Conservation (phyloP, 2,113 vertebrate genomes). For the Sebastes fasciatus region DNA sequence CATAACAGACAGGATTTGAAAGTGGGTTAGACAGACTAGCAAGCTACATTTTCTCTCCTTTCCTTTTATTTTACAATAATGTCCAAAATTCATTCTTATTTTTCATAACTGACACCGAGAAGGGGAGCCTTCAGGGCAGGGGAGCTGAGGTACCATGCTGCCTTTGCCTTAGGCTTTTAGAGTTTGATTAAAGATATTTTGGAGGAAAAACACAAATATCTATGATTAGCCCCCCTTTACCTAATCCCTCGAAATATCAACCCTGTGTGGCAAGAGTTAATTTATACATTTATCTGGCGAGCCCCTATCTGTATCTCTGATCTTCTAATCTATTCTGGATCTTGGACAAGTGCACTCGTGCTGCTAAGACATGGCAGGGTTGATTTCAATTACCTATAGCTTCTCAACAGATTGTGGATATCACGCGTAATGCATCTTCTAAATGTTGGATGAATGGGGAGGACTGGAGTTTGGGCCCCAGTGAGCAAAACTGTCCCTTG, state of each 20-base stretch:
- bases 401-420: slow-evolving; percentile 4
- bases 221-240: not conserved
- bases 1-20: slow-evolving; percentile 28
- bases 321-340: not conserved
- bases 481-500: not conserved
- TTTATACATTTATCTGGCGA: not conserved
- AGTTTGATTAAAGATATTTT: not conserved
- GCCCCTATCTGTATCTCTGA: not conserved
- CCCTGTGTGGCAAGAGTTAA: not conserved
- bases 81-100: not conserved
- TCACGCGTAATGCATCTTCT: not conserved
- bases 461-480: not conserved
- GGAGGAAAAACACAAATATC: not conserved
- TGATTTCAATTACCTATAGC: not conserved
- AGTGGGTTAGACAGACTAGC: slow-evolving; percentile 13
- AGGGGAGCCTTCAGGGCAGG: not conserved
- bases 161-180: not conserved
- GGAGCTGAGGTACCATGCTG: not conserved
- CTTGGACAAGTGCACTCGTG: not conserved
- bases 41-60: slow-evolving; percentile 1
- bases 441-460: not conserved
- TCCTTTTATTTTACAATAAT: slow-evolving; percentile 30
- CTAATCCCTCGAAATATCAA: not conserved
- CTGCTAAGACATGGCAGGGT: not conserved
- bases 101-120: slow-evolving; percentile 9